Evolutionary conservation across 1,140 invertebrate species (phyloP), one percentile per base, ranked within the genome.

Genomic region (Drosophila sechellia): DNA sequence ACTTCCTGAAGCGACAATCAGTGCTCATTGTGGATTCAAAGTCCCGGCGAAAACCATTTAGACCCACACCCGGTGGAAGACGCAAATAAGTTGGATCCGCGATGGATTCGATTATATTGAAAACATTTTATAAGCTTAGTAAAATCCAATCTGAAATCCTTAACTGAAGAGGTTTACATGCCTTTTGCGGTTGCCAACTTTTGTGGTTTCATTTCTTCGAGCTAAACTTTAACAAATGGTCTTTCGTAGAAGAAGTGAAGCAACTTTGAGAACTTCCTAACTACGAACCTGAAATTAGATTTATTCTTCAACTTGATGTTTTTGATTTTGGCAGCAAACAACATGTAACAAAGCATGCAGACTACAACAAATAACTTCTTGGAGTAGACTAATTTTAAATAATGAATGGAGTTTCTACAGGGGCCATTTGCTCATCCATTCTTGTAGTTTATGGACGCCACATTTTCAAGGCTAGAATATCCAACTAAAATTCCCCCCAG

Each of bases 11-110:
- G 92, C 93, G 96, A 66, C 96, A 97, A 91, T 96, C 96, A 1
- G 96, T 97, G 89, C 92, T 97, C 5, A 95, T 97, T 27, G 94
- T 97, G 13, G 97, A 97, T 91, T 95, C 96, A 2, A 97, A 97
- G 91, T 96, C 95, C 49, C 94, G 96, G 46, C 94, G 96, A 56
- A 96, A 96, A 92, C 95, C 94, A 15, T 95, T 95, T 75, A 89
- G 94, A 65, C 84, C 90, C 0, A 55, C 84, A 25, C 90, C 90
- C 15, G 90, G 70, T 6, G 86, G 46, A 20, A 72, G 90, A 31
- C 72, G 84, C 27, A 89, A 89, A 39, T 89, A 89, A 61, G 20
- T 17, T 4, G 39, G 8, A 11, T 6, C 11, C 10, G 22, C n/a
- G 15, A 42, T 17, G 6, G 15, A 48, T n/a, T 27, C 11, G 4